Base-by-base conservation (phyloP, 2,113 vertebrate species). In the Camelus bactrianus region DNA sequence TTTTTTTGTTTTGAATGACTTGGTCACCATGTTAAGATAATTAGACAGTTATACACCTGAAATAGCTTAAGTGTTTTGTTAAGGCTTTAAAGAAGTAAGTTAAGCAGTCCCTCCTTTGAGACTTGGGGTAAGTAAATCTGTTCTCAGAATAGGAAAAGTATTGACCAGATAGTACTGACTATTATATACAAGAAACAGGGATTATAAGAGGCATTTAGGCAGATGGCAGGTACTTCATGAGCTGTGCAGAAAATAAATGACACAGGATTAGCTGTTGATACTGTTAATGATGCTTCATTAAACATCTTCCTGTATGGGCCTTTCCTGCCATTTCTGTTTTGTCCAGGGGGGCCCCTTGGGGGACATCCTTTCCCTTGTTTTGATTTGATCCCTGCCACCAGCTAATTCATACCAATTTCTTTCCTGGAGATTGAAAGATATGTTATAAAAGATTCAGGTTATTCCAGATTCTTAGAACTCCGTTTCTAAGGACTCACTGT, bases 1-100 rank as follows among this genome's bases (percentile, higher is more conserved):
- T 83, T 46, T 62, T 93, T 46, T 48, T 87, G 82, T 93, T 46
- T 48, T 87, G 82, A 38, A 80, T 85, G 52, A 50, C 30, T 87
- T 91, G 14, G 28, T 62, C 17, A 50, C 30, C 50, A 22, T 79
- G 24, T 65, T 94, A 35, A n/a, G 16, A 64, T 76, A 77, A 14
- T 26, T 67, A 77, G 24, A 82, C 62, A 56, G 0, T 64, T 24
- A 28, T 50, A n/a, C 65, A n/a, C 32, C 11, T 5, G 8, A 82
- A 88, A 46, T 79, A 46, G 14, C 24, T 54, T 52, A 50, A 30
- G 73, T 64, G 35, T 93, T 82, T 93, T 72, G 6, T 67, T 60
- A 65, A 67, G n/a, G 8, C 5, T 73, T 91, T 89, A 35, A 92
- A 32, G 35, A 50, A 64, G 8, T 64, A 42, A 38, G 26, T 81